Conservation (phyloP, 2,797 vertebrate species). For the Crypturellus tataupa region DNA sequence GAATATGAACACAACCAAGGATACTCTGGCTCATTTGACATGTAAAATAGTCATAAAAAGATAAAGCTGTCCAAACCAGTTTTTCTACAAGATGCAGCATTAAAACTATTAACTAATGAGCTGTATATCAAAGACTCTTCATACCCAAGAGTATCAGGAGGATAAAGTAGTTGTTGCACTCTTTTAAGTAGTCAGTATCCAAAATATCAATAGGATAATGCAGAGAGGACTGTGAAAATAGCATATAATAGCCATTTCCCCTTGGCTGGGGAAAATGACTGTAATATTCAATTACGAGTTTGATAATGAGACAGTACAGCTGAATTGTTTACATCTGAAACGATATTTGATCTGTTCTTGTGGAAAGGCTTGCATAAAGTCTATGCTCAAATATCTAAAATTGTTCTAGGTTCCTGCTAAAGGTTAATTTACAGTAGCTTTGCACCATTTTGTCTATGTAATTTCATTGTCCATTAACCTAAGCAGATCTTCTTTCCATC, state of each 20-base stretch:
- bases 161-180: neutral
- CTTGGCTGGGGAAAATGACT: constrained; percentile 20
- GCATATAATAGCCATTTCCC: neutral
- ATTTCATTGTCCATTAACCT: constrained; percentile 26
- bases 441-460: constrained; percentile 16
- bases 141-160: neutral
- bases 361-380: constrained; percentile 35
- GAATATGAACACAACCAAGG: neutral
- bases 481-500: neutral
- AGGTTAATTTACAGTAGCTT: constrained; percentile 50
- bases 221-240: neutral
- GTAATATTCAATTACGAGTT: constrained; percentile 31
- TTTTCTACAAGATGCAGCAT: constrained; percentile 17
- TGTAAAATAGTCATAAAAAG: constrained; percentile 28
- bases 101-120: constrained; percentile 31
- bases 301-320: constrained; percentile 33
- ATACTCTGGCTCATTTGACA: constrained; percentile 4
- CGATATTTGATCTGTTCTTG: constrained; percentile 6
- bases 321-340: constrained; percentile 48
- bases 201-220: neutral
- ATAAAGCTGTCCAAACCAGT: constrained; percentile 36
- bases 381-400: constrained; percentile 45
- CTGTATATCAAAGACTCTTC: neutral
- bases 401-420: constrained; percentile 31
- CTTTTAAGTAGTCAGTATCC: neutral